Conservation (phyloP, 2,797 vertebrate genomes). For the Poecilia picta region DNA sequence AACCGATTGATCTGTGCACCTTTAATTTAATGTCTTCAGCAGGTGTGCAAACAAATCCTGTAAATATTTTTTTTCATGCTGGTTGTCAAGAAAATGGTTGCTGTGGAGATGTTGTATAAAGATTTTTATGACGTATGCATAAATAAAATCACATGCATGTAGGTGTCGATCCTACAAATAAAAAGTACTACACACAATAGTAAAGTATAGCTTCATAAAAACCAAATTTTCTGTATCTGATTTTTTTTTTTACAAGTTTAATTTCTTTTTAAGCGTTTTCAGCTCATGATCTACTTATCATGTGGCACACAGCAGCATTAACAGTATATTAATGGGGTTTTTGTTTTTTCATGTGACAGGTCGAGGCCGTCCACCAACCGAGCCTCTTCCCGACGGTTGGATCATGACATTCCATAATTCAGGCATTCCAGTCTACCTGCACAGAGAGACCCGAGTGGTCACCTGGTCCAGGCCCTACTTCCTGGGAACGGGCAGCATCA, state of each 20-base stretch:
- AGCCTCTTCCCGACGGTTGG: constrained; percentile 99
- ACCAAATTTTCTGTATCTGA: neutral
- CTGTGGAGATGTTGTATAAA: no score
- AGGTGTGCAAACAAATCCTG: neutral
- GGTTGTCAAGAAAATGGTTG: neutral
- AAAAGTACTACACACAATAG: neutral
- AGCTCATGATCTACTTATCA: neutral
- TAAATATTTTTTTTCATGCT: neutral
- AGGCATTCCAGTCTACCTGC: constrained; percentile 98
- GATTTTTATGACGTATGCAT: neutral
- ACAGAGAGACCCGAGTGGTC: constrained; percentile 97
- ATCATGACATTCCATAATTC: constrained; percentile 99
- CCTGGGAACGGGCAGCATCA: constrained; percentile 98
- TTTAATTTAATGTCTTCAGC: no score
- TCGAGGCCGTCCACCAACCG: constrained; percentile 97
- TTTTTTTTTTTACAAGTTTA: neutral
- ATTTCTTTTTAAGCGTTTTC: neutral
- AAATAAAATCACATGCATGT: neutral
- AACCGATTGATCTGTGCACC: no score
- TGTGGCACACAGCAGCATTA: neutral
- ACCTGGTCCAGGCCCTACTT: constrained; percentile 99
- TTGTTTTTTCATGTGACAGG: constrained; percentile 72
- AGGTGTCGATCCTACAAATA: neutral
- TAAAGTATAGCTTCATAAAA: neutral
- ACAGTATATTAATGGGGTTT: neutral